These are phyloP conservation scores for Peromyscus aztecus DNA, from an alignment of 2,797 vertebrate species.

Conservation along the genomic window DNA sequence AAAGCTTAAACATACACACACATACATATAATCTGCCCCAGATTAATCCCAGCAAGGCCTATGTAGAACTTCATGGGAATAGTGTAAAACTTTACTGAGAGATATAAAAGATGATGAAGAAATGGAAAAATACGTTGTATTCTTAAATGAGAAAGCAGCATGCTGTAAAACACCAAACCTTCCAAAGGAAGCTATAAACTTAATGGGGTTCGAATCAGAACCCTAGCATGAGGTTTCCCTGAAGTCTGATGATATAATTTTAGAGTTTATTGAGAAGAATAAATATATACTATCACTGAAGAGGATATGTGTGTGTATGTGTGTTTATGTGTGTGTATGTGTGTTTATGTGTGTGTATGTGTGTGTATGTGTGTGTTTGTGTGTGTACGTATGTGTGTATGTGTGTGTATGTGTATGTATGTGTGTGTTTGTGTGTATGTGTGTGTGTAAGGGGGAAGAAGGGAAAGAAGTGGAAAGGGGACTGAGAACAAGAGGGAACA, in stretches of 20 bases:
- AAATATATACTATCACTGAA: neutral
- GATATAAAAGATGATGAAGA: neutral
- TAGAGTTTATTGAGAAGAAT: constrained; percentile 53
- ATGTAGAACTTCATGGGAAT: neutral
- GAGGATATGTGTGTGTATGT: neutral
- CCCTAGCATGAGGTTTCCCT: neutral
- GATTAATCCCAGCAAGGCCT: neutral
- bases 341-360: neutral
- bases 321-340: too few relatives aligned
- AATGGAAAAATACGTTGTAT: neutral
- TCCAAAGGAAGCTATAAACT: neutral
- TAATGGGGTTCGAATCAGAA: neutral
- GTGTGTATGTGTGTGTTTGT: too few relatives aligned
- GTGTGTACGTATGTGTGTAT: too few relatives aligned
- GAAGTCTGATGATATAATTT: neutral
- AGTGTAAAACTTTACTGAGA: neutral
- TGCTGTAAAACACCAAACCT: neutral
- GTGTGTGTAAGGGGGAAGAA: neutral
- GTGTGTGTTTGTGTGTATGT: too few relatives aligned
- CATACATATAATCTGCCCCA: neutral
- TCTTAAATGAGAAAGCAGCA: neutral
- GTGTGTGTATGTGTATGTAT: too few relatives aligned
- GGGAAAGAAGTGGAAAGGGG: neutral
- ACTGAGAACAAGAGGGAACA: neutral
- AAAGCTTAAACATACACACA: neutral